Base-by-base conservation (phyloP, 2,888 invertebrate genomes). In the Lutraria lutraria region DNA sequence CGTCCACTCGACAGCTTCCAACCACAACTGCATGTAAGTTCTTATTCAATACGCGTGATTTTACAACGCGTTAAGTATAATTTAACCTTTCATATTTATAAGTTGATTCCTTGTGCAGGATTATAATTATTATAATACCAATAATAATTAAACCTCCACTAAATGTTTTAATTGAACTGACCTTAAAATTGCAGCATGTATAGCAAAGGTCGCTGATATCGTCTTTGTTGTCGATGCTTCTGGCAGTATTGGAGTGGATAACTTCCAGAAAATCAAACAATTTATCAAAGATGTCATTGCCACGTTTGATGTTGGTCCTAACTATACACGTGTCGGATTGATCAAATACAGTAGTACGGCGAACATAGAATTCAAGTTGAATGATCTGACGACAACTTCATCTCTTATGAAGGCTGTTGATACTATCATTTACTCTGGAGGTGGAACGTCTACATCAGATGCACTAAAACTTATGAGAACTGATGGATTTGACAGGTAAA, bases 361-460 rank as follows among this genome's bases (percentile, higher is more conserved):
- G 0, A 86, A 85, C 15, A 90, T 93, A n/a, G 89, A 93, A 56
- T 94, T 94, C 68, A 90, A 93, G 76, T 92, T 95, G 16, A 89
- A 93, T 86, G 88, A 91, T 16, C 90, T 88, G 68, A 84, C 81
- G 0, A 93, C 86, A 80, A 84, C 87, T 13, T 88, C 94, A 16
- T 93, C 93, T 12, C 85, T 94, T 6, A 21, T 90, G n/a, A 79
- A 85, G n/a, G 93, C 93, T 1, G 86, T 94, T 21, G 88, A 87
- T 56, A 83, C 86, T 16, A 88, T 93, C 21, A 88, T 81, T 0
- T 93, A 93, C 82, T 91, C 88, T 56, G 90, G 91, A 1, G 93
- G 93, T n/a, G 93, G 93, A 19, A 95, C 95, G 10, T 88, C 93
- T 80, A 95, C 94, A 1, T 94, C 94, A 16, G 92, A 92, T n/a